Conservation (phyloP, 2,888 invertebrate species). For the Neoitamus cyanurus region DNA sequence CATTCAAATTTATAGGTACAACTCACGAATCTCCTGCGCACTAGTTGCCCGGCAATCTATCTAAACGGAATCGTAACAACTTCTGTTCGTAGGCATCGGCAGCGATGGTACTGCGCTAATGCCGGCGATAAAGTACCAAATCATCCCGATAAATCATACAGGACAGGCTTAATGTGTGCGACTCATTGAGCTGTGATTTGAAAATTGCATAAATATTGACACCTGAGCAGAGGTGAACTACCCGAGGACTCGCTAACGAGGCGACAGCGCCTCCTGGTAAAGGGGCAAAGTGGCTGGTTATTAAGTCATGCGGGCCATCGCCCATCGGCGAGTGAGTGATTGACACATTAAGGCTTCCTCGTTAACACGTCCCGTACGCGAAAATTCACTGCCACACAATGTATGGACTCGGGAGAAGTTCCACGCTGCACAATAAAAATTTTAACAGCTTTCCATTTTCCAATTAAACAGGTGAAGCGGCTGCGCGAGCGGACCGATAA, state of each 20-base stretch:
- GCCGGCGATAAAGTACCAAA: slow-evolving; percentile 29
- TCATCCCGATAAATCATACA: slow-evolving; percentile 41
- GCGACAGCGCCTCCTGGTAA: slow-evolving; percentile 5
- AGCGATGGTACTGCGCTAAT: slow-evolving; percentile 15
- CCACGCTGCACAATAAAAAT: neutral
- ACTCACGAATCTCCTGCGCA: slow-evolving; percentile 34
- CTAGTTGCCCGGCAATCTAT: slow-evolving; percentile 20
- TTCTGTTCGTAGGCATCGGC: slow-evolving; percentile 20
- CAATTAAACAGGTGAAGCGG: neutral
- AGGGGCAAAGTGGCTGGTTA: neutral
- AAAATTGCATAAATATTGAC: slow-evolving; percentile 46
- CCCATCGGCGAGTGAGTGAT: neutral
- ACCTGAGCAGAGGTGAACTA: slow-evolving; percentile 21
- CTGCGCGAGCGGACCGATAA: slow-evolving; percentile 28
- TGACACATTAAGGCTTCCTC: neutral
- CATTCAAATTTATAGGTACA: slow-evolving; percentile 45
- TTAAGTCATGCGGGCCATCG: neutral
- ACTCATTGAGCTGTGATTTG: slow-evolving; percentile 39
- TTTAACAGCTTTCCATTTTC: slow-evolving; percentile 11
- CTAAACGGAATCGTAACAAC: slow-evolving; percentile 41
- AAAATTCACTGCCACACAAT: neutral
- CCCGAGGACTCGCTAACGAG: slow-evolving; percentile 37
- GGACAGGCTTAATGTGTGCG: slow-evolving; percentile 19
- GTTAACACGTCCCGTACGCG: neutral
- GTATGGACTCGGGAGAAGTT: neutral